These are phyloP conservation scores for Ostrea edulis DNA, from an alignment of 1,140 invertebrate genomes.

Conservation along the genomic window DNA sequence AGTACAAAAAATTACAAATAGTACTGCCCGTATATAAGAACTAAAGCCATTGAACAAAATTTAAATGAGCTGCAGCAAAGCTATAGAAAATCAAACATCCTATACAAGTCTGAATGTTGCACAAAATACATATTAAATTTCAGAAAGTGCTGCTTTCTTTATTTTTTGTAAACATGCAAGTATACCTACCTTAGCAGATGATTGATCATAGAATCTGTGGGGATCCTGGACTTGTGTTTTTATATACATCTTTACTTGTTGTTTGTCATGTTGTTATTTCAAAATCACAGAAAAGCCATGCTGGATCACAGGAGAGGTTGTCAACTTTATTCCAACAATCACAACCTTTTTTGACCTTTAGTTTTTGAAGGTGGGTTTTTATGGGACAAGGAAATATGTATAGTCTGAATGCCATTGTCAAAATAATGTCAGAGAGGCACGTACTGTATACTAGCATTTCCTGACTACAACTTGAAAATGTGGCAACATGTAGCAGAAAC, in stretches of 20 bases:
- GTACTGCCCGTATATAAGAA: no score
- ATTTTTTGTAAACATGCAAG: no score
- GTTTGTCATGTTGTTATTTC: not conserved
- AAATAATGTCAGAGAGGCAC: not conserved
- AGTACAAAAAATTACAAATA: no score
- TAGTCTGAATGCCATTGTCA: not conserved
- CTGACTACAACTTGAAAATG: not conserved
- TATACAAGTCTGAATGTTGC: no score
- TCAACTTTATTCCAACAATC: not conserved
- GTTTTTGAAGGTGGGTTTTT: not conserved
- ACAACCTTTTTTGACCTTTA: not conserved
- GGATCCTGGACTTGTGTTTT: not conserved
- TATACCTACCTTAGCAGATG: no score
- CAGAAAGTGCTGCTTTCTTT: no score
- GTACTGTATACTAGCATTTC: not conserved
- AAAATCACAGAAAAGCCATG: not conserved
- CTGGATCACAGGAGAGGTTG: conserved; percentile 14
- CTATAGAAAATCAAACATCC: no score
- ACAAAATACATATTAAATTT: no score
- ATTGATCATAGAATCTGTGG: no score
- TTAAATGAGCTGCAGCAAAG: no score
- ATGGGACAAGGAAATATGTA: not conserved
- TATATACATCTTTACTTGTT: not conserved
- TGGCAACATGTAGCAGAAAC: no score
- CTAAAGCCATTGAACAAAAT: no score